Conservation (phyloP, 2,113 vertebrate genomes). For the Hylia prasina region DNA sequence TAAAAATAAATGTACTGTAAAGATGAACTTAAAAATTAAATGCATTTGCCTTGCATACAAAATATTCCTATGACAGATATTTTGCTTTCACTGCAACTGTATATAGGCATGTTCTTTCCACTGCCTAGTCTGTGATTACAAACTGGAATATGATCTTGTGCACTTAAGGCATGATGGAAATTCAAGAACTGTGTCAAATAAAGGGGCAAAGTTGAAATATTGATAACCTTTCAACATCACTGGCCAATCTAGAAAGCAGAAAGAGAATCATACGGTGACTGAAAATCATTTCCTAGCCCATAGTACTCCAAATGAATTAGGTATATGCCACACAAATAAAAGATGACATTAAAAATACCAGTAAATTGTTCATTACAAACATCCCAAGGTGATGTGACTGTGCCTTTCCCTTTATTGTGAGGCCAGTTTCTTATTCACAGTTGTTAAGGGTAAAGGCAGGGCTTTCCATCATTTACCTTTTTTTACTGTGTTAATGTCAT, state of each 20-base stretch:
- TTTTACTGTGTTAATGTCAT: background rate
- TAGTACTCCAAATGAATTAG: background rate
- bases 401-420: background rate
- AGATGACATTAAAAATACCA: background rate
- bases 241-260: background rate
- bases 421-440: background rate
- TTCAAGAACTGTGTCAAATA: slow-evolving; percentile 15
- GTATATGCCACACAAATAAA: background rate
- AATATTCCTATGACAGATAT: background rate
- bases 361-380: background rate
- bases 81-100: background rate
- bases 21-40: background rate
- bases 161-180: background rate
- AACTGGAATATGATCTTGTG: background rate
- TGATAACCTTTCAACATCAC: background rate
- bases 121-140: background rate
- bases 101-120: background rate
- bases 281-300: background rate
- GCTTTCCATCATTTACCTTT: slow-evolving; percentile 8
- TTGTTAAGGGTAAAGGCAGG: background rate
- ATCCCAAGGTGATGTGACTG: background rate
- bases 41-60: background rate
- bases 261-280: background rate
- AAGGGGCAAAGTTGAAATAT: background rate
- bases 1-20: background rate